Conservation (phyloP, 2,797 vertebrate species). For the Podarcis lilfordi region DNA sequence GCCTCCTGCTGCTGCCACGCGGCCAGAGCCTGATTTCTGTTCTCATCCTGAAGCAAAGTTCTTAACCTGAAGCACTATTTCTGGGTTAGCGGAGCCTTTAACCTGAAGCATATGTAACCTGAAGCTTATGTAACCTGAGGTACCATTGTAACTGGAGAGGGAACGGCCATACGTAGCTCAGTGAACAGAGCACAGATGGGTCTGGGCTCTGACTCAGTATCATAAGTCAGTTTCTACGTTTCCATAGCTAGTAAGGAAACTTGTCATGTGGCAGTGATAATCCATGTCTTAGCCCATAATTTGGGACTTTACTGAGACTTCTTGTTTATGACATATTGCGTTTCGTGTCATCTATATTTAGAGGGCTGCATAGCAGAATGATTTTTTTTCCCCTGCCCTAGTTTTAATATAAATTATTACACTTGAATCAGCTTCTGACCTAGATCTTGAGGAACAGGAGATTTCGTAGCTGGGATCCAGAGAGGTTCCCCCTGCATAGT, state of each 20-base stretch:
- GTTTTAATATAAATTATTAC: conserved; percentile 71
- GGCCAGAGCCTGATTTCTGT: accelerated
- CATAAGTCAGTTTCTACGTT: too few relatives aligned
- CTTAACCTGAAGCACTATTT: too few relatives aligned
- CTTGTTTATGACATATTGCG: conserved; percentile 39
- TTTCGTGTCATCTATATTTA: conserved; percentile 33
- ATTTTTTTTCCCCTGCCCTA: conserved; percentile 52
- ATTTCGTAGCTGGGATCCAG: conserved; percentile 50
- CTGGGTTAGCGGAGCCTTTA: too few relatives aligned
- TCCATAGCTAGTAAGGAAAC: conserved; percentile 9
- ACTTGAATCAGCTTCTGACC: conserved; percentile 64
- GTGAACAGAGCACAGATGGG: background rate
- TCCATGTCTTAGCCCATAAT: background rate
- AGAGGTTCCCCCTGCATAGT: conserved; percentile 24
- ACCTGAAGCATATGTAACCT: too few relatives aligned
- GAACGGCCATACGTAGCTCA: too few relatives aligned
- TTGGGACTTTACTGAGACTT: background rate
- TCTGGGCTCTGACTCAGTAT: background rate
- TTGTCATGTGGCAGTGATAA: background rate
- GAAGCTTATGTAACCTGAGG: too few relatives aligned
- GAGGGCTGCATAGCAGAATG: conserved; percentile 25
- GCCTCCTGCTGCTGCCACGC: too few relatives aligned
- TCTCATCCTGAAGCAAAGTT: too few relatives aligned
- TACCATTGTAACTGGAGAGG: too few relatives aligned
- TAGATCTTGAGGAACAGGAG: conserved; percentile 59